Evolutionary conservation across 1,140 invertebrate species (phyloP), one percentile per base, ranked within the genome.

Genomic region (Saxidomus purpurata): DNA sequence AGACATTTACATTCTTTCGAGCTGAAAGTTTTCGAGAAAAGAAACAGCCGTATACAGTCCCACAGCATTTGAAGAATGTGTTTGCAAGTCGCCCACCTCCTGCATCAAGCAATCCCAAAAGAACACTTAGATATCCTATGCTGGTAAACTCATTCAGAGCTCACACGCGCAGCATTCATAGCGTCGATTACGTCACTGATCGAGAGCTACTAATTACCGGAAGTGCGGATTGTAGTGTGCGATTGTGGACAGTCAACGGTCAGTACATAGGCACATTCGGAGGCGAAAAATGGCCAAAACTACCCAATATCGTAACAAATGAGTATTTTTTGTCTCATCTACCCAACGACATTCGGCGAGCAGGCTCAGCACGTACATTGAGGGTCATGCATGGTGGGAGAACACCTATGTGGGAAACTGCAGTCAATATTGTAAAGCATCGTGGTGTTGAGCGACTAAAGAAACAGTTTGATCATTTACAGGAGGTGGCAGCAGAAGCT

Each of bases 201-300:
- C 91, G 87, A 36, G 83, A 93, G 52, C 67, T 95, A 2, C 85
- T 95, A n/a, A 91, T 94, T 1, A 94, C 94, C 61, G 97, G 97
- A n/a, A 97, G 97, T 91, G 96, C 96, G 87, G 98, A 98, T 95
- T 97, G 96, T 93, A 97, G 97, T 55, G 97, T 97, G 22, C 61
- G 91, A 19, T 15, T 93, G 34, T 93, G 93, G 93, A 92, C 93
- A 4, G 22, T 92, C 17, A 85, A 81, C 87, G 93, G 93, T 0
- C 74, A 79, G 52, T 93, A 92, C 89, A 93, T 93, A 28, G 93
- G 93, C 38, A 93, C 92, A 11, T 93, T 93, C 15, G 87, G 87
- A 49, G 93, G 92, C 17, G 90, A 92, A 76, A 89, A 25, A 34
- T 93, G 93, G 93, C 47, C 36, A 9, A 79, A 84, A 28, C 38